phyloP scores from a whole-genome alignment of 2,888 invertebrate species.

The Plebejus argus region DNA sequence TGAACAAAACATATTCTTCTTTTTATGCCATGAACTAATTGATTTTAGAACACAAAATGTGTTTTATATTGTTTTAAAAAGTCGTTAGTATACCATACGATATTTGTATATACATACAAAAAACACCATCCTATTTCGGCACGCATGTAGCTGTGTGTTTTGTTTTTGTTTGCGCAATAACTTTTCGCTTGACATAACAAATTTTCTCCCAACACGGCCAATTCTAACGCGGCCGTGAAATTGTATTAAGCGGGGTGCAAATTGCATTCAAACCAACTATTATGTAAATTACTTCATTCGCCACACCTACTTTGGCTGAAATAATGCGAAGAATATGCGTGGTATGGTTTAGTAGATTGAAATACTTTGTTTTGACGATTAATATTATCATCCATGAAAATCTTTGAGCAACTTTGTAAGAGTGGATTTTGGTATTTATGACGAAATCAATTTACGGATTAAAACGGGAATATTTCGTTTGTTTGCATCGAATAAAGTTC shows the following conservation, averaged over 20 bases:
- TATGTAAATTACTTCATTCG: constrained; percentile 26
- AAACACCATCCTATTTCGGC: not conserved
- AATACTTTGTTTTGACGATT: not conserved
- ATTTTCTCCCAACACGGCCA: constrained; percentile 20
- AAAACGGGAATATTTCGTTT: no score
- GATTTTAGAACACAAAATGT: not conserved
- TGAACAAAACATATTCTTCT: not conserved
- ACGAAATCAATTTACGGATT: not conserved
- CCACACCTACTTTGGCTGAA: constrained; percentile 21
- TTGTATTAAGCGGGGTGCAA: constrained; percentile 23
- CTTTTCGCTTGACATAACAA: constrained; percentile 17
- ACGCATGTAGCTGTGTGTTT: not conserved
- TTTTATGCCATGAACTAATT: not conserved
- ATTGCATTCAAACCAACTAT: constrained; percentile 27
- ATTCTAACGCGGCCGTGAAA: constrained; percentile 27
- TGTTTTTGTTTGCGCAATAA: constrained; percentile 7
- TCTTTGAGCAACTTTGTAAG: not conserved
- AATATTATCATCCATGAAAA: not conserved
- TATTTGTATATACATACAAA: not conserved
- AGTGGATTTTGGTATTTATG: not conserved
- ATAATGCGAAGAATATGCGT: constrained; percentile 20
- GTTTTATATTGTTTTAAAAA: not conserved
- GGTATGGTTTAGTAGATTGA: not conserved
- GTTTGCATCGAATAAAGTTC: no score
- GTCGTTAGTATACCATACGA: not conserved